Conservation (phyloP, 2,113 vertebrate genomes). For the Bambusicola thoracicus region DNA sequence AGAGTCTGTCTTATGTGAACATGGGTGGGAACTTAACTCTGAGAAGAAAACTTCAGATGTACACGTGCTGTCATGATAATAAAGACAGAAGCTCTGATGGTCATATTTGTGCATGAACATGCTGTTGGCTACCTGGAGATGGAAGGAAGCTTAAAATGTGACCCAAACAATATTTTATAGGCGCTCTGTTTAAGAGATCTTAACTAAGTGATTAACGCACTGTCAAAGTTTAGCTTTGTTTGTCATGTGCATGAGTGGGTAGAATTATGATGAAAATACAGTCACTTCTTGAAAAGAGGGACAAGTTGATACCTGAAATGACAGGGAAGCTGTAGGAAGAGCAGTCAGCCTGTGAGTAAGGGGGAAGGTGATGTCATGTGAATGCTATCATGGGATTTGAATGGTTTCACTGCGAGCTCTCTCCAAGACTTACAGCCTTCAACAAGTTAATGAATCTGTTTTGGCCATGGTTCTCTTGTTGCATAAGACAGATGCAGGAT, state of each 20-base stretch:
- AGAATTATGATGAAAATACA: not conserved
- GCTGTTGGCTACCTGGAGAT: not conserved
- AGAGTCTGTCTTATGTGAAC: not conserved
- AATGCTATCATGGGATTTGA: not conserved
- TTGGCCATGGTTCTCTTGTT: not conserved
- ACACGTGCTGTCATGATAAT: not conserved
- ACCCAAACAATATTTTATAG: not conserved
- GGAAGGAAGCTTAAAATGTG: not conserved
- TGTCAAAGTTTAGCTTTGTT: not conserved
- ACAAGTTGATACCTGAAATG: not conserved
- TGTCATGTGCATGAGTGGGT: not conserved
- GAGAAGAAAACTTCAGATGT: not conserved
- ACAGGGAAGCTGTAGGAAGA: not conserved
- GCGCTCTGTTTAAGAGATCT: rapidly evolving
- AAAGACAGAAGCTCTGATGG: not conserved
- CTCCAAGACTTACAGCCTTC: not conserved
- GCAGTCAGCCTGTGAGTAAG: not conserved
- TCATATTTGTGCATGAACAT: not conserved
- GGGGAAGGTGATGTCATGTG: not conserved
- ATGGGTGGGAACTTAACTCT: not conserved
- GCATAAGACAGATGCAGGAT: not conserved
- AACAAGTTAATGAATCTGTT: not conserved
- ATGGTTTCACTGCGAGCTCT: not conserved
- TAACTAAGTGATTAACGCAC: not conserved
- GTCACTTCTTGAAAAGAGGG: constrained; percentile 3